Evolutionary conservation across 2,113 vertebrate genomes (phyloP), one percentile per base, ranked within the genome.

Genomic region (Anhinga rufa): DNA sequence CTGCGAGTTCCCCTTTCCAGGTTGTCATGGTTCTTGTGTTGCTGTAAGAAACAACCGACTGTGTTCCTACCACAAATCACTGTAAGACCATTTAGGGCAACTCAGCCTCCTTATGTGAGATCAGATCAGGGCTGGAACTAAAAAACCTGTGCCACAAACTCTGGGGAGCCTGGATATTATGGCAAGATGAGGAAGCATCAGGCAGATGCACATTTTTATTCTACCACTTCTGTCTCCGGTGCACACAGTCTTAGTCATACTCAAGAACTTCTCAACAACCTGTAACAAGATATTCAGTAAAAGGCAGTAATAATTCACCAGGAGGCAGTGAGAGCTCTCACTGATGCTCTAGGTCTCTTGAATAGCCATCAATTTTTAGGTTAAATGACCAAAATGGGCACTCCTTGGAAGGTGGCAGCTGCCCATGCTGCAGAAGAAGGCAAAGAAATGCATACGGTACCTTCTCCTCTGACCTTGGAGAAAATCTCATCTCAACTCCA

Each of bases 1-100:
- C 82, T 86, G 49, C 2, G 58, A 95, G 93, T 97, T 97, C 93
- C 93, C 72, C 79, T 96, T 91, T 94, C 90, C 82, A 91, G 61
- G 87, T 84, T 94, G 95, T 92, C 95, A 92, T 78, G 79, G 94
- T 38, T 95, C 64, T 92, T 52, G 60, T 32, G 80, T 38, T 91
- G 76, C 58, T 93, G 64, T 65, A 92, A 71, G 79, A 62, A 95
- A 93, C 84, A 94, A 88, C 42, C 0, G 0, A 64, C 83, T 4
- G 9, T 42, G 14, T n/a, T 91, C 74, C 54, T 85, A 69, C 58
- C 31, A 13, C 52, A 79, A 76, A 91, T 92, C 55, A 34, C 86
- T 72, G 81, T 58, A 65, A 87, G 77, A 65, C 61, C 28, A 61
- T 74, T 44, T 75, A 64, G 78, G 82, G 29, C 49, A 92, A 22